Percentiles rank a stretch among this genome's conserved stretches.
Conservation (phyloP, 2,797 vertebrate genomes). For the Sebastes steindachneri region DNA sequence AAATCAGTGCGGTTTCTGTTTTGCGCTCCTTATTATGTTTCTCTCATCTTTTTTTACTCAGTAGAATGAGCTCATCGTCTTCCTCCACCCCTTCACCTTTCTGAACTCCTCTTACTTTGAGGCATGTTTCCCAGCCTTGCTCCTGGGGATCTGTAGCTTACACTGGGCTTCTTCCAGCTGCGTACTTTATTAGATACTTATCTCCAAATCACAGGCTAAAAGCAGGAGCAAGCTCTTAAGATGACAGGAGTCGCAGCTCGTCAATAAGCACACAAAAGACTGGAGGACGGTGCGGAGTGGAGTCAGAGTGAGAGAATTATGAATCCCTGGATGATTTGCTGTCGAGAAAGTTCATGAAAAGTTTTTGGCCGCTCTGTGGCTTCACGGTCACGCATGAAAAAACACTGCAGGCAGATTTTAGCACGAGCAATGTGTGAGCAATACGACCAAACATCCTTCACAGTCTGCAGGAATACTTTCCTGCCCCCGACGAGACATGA, state of each 20-base stretch:
- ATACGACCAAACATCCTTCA: constrained; percentile 8
- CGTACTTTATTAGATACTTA: constrained; percentile 66
- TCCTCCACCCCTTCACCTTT: constrained; percentile 45
- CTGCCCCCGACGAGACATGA: constrained; percentile 15
- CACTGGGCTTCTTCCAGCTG: constrained; percentile 55
- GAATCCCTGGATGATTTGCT: constrained; percentile 29
- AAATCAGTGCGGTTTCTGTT: background rate
- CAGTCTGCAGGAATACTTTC: constrained; percentile 5
- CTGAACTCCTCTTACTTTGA: constrained; percentile 34
- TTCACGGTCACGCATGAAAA: constrained; percentile 1
- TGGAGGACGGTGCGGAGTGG: constrained; percentile 8
- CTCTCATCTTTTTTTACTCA: constrained; percentile 5
- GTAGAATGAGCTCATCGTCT: constrained; percentile 51
- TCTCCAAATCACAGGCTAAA: constrained; percentile 56
- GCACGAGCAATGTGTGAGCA: constrained; percentile 12
- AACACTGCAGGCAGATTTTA: constrained; percentile 4
- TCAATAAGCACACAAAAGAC: constrained; percentile 29
- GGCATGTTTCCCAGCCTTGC: constrained; percentile 54
- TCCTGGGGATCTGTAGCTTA: constrained; percentile 46
- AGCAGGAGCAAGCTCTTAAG: constrained; percentile 27
- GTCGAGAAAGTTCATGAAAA: constrained; percentile 26
- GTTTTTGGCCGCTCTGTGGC: constrained; percentile 29
- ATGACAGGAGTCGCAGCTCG: constrained; percentile 49
- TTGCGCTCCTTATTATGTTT: background rate
- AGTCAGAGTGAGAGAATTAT: constrained; percentile 15